Evolutionary conservation across 2,888 invertebrate genomes (phyloP).

Genomic region (Holacanthella duospinosa): DNA sequence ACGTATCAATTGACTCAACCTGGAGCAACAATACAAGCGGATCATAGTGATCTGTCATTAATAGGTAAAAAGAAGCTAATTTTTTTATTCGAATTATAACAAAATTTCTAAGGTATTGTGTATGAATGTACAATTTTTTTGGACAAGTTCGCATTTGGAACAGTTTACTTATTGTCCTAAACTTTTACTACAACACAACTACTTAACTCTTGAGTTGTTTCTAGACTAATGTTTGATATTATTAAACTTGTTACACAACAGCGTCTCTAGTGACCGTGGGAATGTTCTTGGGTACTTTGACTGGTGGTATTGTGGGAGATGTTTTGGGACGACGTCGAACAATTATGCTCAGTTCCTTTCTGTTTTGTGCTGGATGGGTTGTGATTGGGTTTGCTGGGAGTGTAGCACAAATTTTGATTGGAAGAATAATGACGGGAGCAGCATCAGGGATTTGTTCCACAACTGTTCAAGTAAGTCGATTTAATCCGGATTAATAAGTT

Average conservation of each 20-base stretch:
- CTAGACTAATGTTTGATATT: no score
- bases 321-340: constrained; percentile 32
- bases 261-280: constrained; percentile 33
- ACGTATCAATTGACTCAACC: constrained; percentile 23
- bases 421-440: constrained; percentile 32
- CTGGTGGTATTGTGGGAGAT: constrained; percentile 29
- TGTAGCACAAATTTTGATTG: constrained; percentile 30
- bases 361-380: constrained; percentile 34
- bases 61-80: constrained; percentile 32
- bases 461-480: constrained; percentile 28
- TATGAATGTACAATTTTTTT: no score
- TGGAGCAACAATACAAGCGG: constrained; percentile 26
- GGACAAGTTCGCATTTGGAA: no score
- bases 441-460: constrained; percentile 36
- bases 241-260: no score
- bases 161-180: no score
- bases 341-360: constrained; percentile 31
- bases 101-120: no score
- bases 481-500: no score
- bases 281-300: constrained; percentile 29
- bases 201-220: no score
- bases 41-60: constrained; percentile 31
- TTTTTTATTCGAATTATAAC: not conserved
- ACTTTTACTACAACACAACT: no score
- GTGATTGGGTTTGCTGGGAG: constrained; percentile 29